These are phyloP conservation scores for Gadopsis bispinosus DNA, from an alignment of 2,797 vertebrate genomes.

Conservation along the genomic window DNA sequence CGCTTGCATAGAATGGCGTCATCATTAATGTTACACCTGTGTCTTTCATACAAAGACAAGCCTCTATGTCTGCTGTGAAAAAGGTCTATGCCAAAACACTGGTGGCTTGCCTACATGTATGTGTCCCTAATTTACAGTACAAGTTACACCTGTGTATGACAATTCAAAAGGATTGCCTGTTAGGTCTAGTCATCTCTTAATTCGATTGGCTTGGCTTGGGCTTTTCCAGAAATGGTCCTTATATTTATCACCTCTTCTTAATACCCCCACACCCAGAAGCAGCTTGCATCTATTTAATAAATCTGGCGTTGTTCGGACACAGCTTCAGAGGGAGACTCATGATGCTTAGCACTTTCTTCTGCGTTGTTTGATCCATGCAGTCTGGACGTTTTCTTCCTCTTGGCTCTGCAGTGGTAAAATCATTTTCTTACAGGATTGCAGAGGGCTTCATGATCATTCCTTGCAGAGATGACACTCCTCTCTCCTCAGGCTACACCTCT, in stretches of 20 bases:
- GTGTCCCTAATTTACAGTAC: neutral
- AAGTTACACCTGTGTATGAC: neutral
- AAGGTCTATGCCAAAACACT: neutral
- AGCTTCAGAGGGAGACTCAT: neutral
- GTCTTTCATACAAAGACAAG: neutral
- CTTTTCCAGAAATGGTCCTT: neutral
- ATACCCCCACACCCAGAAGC: constrained; percentile 12
- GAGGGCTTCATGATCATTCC: constrained; percentile 32
- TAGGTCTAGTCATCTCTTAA: neutral
- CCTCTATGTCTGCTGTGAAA: neutral
- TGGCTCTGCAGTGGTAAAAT: constrained; percentile 22
- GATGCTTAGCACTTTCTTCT: neutral
- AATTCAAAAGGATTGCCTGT: neutral
- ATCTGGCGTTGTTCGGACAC: neutral
- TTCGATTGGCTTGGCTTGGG: neutral
- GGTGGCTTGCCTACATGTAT: too few relatives aligned
- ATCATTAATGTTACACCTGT: neutral
- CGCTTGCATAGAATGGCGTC: neutral
- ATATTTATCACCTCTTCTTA: constrained; percentile 18
- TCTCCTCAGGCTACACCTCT: constrained; percentile 48
- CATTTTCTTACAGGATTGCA: constrained; percentile 29
- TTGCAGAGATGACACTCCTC: constrained; percentile 34
- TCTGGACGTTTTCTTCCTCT: constrained; percentile 31
- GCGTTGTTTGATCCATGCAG: constrained; percentile 9
- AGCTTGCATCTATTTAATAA: constrained; percentile 28